phyloP scores from a whole-genome alignment of 37 sponge, comb jelly and placozoan genomes.

The Ianthella basta region DNA sequence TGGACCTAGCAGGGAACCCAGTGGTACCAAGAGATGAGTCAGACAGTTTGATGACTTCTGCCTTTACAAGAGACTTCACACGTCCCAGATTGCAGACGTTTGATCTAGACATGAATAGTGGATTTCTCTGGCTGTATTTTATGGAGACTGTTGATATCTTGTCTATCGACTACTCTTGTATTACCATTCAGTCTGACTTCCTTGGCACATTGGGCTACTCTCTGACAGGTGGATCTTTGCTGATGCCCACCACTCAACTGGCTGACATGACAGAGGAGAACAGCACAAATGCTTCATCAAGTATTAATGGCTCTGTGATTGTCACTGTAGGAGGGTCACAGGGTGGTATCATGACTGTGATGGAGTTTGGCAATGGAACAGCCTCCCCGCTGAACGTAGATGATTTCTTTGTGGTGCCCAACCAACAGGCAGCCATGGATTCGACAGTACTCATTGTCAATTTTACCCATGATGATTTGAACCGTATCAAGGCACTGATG shows the following conservation, averaged over 20 bases:
- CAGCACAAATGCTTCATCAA: not conserved
- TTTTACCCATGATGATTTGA: slow-evolving; percentile 71
- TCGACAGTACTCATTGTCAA: slow-evolving; percentile 72
- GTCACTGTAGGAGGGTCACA: slow-evolving; percentile 18
- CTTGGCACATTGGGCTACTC: slow-evolving; percentile 25
- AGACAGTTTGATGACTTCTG: slow-evolving; percentile 29
- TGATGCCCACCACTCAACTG: slow-evolving; percentile 33
- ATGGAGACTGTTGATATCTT: slow-evolving; percentile 68
- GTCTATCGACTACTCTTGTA: slow-evolving; percentile 70
- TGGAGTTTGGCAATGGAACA: slow-evolving; percentile 14
- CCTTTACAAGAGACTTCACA: slow-evolving; percentile 50
- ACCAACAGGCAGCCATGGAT: slow-evolving; percentile 44
- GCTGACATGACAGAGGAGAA: slow-evolving; percentile 22
- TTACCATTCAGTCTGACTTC: slow-evolving; percentile 58
- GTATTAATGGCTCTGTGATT: not conserved
- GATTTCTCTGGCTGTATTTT: slow-evolving; percentile 75
- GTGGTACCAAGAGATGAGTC: slow-evolving; percentile 36
- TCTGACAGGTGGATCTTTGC: slow-evolving; percentile 72
- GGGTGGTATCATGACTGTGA: slow-evolving; percentile 28
- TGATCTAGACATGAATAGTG: slow-evolving; percentile 85
- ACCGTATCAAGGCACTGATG: slow-evolving; percentile 59
- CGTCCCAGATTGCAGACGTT: slow-evolving; percentile 64
- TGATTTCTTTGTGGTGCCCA: slow-evolving; percentile 46
- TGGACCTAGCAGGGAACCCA: slow-evolving; percentile 76
- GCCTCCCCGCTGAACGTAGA: slow-evolving; percentile 28